phyloP scores from a whole-genome alignment of 2,113 vertebrate species.

The Oreochromis niloticus region DNA sequence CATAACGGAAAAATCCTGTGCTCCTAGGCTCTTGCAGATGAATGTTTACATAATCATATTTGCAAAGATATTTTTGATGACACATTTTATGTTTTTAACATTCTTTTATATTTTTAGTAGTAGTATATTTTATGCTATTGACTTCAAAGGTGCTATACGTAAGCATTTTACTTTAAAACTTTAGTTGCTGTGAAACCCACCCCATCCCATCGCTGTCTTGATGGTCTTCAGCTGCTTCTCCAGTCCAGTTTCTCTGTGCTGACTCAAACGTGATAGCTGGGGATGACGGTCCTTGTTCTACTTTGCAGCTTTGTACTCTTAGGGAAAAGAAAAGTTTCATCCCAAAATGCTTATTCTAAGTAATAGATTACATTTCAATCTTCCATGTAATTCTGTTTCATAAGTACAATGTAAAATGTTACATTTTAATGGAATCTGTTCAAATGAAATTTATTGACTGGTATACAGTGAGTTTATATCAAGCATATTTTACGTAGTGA shows the following conservation, averaged over 20 bases:
- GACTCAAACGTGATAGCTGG: fast-evolving
- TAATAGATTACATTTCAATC: neutral
- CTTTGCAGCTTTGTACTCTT: neutral
- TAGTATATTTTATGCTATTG: neutral
- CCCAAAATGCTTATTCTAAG: neutral
- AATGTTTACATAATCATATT: neutral
- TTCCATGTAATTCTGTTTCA: neutral
- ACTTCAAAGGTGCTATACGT: fast-evolving
- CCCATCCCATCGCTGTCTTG: fast-evolving
- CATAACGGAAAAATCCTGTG: fast-evolving
- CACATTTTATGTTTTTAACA: neutral
- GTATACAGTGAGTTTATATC: neutral
- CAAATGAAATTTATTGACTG: neutral
- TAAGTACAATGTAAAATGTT: neutral
- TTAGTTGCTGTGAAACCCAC: neutral
- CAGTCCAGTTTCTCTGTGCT: fast-evolving
- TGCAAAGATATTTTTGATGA: neutral
- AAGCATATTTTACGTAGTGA: neutral
- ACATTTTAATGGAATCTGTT: neutral
- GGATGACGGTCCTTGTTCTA: neutral
- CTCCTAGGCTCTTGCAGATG: neutral
- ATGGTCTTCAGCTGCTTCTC: fast-evolving
- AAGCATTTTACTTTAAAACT: neutral
- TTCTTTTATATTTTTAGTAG: neutral
- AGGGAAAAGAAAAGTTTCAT: fast-evolving